Evolutionary conservation across 1,140 invertebrate genomes (phyloP).

Genomic region (Calycopis cecrops): DNA sequence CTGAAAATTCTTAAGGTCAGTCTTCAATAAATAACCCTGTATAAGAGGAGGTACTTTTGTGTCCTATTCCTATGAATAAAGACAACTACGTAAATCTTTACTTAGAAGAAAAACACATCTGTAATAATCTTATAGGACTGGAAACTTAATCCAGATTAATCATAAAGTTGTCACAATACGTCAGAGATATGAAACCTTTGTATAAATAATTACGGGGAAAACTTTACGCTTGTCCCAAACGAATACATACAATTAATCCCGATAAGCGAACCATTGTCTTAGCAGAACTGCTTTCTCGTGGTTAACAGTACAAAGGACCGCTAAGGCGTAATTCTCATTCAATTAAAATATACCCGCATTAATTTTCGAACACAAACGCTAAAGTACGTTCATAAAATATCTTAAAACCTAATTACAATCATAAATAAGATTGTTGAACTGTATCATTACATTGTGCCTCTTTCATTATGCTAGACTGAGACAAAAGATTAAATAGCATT

Average conservation of each 20-base stretch:
- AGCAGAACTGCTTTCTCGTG: constrained; percentile 19
- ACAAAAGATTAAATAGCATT: too few species aligned
- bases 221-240: constrained; percentile 14
- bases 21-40: too few species aligned
- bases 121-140: too few species aligned
- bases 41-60: too few species aligned
- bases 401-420: constrained; percentile 7
- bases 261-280: constrained; percentile 27
- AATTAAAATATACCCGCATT: constrained; percentile 35
- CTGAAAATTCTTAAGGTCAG: too few species aligned
- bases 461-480: too few species aligned
- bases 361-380: constrained; percentile 12
- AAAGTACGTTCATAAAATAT: constrained; percentile 17
- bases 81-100: too few species aligned
- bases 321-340: constrained; percentile 29
- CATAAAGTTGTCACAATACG: not conserved
- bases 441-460: too few species aligned
- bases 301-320: constrained; percentile 25
- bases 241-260: constrained; percentile 20
- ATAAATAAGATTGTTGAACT: constrained; percentile 1
- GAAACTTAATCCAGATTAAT: too few species aligned
- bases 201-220: constrained; percentile 15
- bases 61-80: too few species aligned
- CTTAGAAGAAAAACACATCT: too few species aligned
- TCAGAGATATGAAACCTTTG: not conserved